These are phyloP conservation scores for Antheraea assamensis DNA, from an alignment of 2,888 invertebrate species.

Conservation along the genomic window DNA sequence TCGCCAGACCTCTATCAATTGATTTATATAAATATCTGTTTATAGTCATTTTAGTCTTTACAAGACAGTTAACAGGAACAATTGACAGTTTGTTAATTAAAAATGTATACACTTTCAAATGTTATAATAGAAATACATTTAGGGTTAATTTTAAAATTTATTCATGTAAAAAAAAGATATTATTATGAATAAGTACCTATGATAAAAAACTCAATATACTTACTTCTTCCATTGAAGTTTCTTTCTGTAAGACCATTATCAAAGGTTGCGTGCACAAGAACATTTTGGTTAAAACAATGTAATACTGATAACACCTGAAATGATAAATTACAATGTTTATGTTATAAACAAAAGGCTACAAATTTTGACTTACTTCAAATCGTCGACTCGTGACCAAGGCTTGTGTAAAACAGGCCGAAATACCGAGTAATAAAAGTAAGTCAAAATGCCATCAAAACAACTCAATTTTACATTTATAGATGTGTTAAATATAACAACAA, in stretches of 20 bases:
- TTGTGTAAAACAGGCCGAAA: too few species aligned
- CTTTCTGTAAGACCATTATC: slow-evolving; percentile 79
- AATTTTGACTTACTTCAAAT: too few species aligned
- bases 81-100: neutral
- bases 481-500: too few species aligned
- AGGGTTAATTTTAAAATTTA: neutral
- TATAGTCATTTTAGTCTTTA: too few species aligned
- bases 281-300: slow-evolving; percentile 13
- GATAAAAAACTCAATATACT: slow-evolving; percentile 67
- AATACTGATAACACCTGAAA: slow-evolving; percentile 19
- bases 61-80: neutral
- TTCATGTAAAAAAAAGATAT: too few species aligned
- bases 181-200: neutral
- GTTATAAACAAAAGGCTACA: too few species aligned
- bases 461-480: too few species aligned
- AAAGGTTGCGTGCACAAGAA: slow-evolving; percentile 62
- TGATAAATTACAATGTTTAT: neutral
- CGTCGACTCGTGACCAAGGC: too few species aligned
- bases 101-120: neutral
- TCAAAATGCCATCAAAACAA: too few species aligned
- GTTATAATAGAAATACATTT: neutral
- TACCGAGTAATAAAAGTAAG: too few species aligned
- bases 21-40: too few species aligned
- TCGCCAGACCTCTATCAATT: too few species aligned
- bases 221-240: slow-evolving; percentile 99